Conservation (phyloP, 2,113 vertebrate species). For the Poecilia latipinna region DNA sequence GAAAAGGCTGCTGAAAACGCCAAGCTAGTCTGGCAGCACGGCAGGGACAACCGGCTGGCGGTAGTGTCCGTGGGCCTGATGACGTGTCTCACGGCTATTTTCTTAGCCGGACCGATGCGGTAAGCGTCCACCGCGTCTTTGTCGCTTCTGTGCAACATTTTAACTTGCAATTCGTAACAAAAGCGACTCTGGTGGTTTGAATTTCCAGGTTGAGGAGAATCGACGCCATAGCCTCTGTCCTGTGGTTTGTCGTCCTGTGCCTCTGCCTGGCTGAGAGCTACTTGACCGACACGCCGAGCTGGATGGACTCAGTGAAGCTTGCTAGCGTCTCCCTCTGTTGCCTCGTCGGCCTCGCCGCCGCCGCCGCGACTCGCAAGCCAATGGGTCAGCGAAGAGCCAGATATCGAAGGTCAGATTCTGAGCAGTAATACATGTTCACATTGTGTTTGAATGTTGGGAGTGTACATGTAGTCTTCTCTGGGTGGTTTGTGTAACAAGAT, state of each 20-base stretch:
- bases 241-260: conserved; percentile 90
- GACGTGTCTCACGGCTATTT: conserved; percentile 87
- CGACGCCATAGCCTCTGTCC: conserved; percentile 85
- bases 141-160: not conserved
- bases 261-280: conserved; percentile 84
- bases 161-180: not conserved
- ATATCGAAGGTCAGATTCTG: conserved; percentile 97
- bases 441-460: conserved; percentile 60
- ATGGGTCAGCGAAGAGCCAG: conserved; percentile 85
- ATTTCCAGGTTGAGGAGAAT: conserved; percentile 88
- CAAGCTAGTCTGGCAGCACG: conserved; percentile 81
- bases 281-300: conserved; percentile 72
- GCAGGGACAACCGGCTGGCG: conserved; percentile 84
- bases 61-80: conserved; percentile 86
- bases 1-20: conserved; percentile 73
- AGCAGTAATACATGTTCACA: conserved; percentile 80
- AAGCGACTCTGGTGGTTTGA: not conserved
- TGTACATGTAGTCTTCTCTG: not conserved
- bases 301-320: conserved; percentile 88
- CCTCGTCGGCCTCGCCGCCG: conserved; percentile 90
- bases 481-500: conserved; percentile 6
- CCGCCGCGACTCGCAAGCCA: conserved; percentile 88
- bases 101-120: conserved; percentile 90
- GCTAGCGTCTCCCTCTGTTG: conserved; percentile 87
- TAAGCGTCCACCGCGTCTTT: conserved; percentile 44